Base-by-base conservation (phyloP, 2,888 invertebrate genomes). In the Chromoteleia sp. region DNA sequence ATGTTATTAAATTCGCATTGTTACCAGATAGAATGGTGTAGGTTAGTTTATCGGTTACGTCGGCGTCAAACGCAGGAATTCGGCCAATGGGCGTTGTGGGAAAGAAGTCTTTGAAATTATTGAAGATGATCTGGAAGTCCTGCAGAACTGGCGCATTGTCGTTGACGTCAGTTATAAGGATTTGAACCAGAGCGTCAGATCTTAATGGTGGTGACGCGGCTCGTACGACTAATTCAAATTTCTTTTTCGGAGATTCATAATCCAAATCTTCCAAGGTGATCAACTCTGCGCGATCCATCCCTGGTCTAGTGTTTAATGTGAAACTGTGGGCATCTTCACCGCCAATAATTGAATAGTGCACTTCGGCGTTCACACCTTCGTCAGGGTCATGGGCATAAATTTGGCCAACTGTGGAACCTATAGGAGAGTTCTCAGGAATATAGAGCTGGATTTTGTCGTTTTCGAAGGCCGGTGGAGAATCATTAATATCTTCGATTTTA, bases 381-480 rank as follows among this genome's bases (percentile, higher is more conserved):
- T 99, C 98, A 0, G 98, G 97, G 92, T 99, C 98, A 85, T 95
- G 95, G 0, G 98, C 97, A 87, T 96, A 94, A 68, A 99, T 95
- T 87, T 96, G 96, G 0, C 98, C 98, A 0, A 99, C 97, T 0
- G 97, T 96, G 0, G 98, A 97, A 0, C 98, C 99, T 0, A 98
- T 95, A 0, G 99, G 98, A n/a, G 98, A 98, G 90, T 99, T 99
- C 92, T 99, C 99, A 0, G 97, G 94, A 2, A 99, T 96, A 90
- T 97, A 97, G 39, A 98, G 94, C 0, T 95, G 95, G 10, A 99
- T 96, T 89, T 96, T 96, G 87, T 98, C 97, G 1, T 96, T 96
- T 79, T 97, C 96, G 91, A 98, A 98, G 0, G 96, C 96, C 0
- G 98, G 98, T 0, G 98, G 97, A 0, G 97, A 97, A 89, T 98